Evolutionary conservation across 2,113 vertebrate species (phyloP), one percentile per base, ranked within the genome.

Genomic region (Centrocercus urophasianus): DNA sequence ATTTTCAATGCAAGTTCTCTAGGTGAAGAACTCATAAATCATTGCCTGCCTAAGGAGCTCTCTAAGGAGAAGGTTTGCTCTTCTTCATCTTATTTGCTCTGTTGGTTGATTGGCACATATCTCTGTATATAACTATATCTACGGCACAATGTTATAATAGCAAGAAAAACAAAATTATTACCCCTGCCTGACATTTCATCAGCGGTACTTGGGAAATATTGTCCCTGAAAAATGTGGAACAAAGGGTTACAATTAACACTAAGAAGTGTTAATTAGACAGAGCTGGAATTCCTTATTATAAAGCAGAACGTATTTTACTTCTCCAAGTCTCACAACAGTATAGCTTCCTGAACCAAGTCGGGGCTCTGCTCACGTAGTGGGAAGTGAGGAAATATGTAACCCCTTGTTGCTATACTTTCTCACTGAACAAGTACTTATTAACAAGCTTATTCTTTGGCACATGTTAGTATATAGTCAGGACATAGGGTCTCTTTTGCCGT

Each of bases 241-340:
- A 82, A 87, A 88, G 95, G 96, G 93, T 93, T 94, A 96, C 96
- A 97, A 96, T 97, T 97, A 97, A 96, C 97, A 87, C 95, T 95
- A 77, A 82, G 93, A 95, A 96, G 96, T 97, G 96, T 96, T 97
- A 97, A 97, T 97, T 97, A 96, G 94, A 48, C 86, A 64, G 93
- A 94, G 93, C 74, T 73, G 78, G 74, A 96, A 93, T 71, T 56
- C 88, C 88, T 96, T 95, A 90, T 95, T 96, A 94, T 89, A 79
- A 89, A 94, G 81, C 77, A 95, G 74, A 94, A 83, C 45, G 70
- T 93, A 94, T 93, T 93, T 93, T 95, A 84, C 88, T 90, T 95
- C 74, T 80, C 90, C 42, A 7, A 86, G 78, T 75, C 91, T 96
- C 93, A 76, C 86, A 93, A 96, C 83, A 82, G 94, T 84, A 16